Percentiles rank a stretch among this genome's conserved stretches.
Evolutionary conservation across 2,888 invertebrate species (phyloP).

Genomic region (Clunio marinus): DNA sequence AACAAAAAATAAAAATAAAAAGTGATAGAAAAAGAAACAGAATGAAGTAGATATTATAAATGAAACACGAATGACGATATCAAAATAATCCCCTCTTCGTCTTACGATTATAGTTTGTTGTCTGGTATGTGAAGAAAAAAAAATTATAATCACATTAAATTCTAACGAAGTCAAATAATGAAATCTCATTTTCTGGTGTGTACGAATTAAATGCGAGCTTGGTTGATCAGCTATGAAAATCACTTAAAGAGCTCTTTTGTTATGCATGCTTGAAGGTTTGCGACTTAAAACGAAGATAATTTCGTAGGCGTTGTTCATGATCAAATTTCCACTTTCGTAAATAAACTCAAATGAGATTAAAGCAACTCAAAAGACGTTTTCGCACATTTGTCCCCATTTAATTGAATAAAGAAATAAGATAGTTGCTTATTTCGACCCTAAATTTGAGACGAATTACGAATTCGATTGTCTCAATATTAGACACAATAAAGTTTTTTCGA

Average conservation of each 20-base stretch:
- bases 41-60: no score
- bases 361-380: neutral
- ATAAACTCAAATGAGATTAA: neutral
- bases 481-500: no score
- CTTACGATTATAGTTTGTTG: neutral
- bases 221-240: neutral
- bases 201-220: neutral
- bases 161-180: neutral
- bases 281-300: neutral
- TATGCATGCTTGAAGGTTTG: no score
- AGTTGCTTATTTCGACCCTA: neutral
- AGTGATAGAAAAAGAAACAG: neutral
- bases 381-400: neutral
- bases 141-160: slow-evolving; percentile 13
- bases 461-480: no score
- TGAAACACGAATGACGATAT: slow-evolving; percentile 13
- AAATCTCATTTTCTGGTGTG: neutral
- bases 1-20: no score
- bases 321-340: neutral
- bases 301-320: neutral
- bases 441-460: no score
- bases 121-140: neutral
- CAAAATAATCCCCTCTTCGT: slow-evolving; percentile 7
- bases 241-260: neutral
- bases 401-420: no score